Base-by-base conservation (phyloP, 2,113 vertebrate genomes). In the Suricata suricatta region DNA sequence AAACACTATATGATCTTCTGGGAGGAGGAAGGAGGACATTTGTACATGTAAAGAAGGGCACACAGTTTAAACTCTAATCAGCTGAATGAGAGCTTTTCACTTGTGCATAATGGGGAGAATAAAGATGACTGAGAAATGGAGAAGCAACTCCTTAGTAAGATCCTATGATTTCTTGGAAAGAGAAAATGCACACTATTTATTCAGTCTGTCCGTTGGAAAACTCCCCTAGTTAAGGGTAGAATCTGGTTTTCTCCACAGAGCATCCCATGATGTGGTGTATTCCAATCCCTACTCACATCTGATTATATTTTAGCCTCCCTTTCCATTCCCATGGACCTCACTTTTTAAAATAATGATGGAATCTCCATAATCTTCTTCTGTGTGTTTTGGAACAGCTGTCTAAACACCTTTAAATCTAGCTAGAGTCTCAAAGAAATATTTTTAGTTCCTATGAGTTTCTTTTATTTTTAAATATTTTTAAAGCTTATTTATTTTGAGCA, bases 181-280 rank as follows among this genome's bases (percentile, higher is more conserved):
- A 86, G 60, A 85, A 94, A 66, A 89, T 76, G 13, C 21, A 64
- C 29, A 23, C 35, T 79, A 66, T 71, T 97, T 66, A 76, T 19
- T 81, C 27, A 92, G 0, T 35, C 19, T 86, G 66, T 17, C 77
- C 44, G 1, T 25, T 94, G 64, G 80, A 64, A 93, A 92, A 95
- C 77, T 31, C 21, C 16, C 11, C 38, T 60, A 54, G 21, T 66
- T 82, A 57, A 94, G 15, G 66, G 72, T 19, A 38, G 50, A 69
- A 13, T 94, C 82, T 88, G 16, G 33, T 95, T 80, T 97, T 94
- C 94, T 82, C 29, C 7, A 3, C 35, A 88, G 57, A 52, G 79
- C 7, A 27, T 50, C 33, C 63, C 41, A 5, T 54, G 17, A 38
- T 31, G 5, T 57, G 23, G 25, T 69, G 31, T 79, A 81, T 63